phyloP scores from a whole-genome alignment of 2,113 vertebrate species.

The Scortum barcoo region DNA sequence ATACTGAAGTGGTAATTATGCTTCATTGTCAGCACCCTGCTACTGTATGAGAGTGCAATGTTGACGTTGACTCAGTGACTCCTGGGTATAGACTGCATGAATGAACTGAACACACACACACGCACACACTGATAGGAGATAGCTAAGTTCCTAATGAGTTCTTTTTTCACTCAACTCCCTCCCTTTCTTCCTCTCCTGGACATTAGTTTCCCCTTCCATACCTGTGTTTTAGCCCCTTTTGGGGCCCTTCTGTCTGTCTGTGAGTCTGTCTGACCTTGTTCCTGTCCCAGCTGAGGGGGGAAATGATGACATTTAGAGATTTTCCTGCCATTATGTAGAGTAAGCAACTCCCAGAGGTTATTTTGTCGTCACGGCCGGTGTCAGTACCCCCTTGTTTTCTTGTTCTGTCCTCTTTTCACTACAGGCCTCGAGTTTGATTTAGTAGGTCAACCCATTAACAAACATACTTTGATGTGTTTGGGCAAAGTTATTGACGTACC shows the following conservation, averaged over 20 bases:
- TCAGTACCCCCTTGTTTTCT: slow-evolving; percentile 22
- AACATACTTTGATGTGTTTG: slow-evolving; percentile 25
- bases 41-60: slow-evolving; percentile 12
- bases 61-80: slow-evolving; percentile 26
- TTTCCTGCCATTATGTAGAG: slow-evolving; percentile 78
- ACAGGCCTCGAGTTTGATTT: slow-evolving; percentile 18
- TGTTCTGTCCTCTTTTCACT: not conserved
- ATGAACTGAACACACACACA: slow-evolving; percentile 1
- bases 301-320: slow-evolving; percentile 74
- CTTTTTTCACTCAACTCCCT: not conserved
- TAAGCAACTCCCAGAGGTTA: slow-evolving; percentile 64
- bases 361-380: slow-evolving; percentile 39
- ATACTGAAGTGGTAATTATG: slow-evolving; percentile 32
- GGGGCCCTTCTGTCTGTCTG: slow-evolving; percentile 38
- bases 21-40: slow-evolving; percentile 21
- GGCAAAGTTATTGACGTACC: no score
- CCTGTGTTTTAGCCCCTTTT: slow-evolving; percentile 41
- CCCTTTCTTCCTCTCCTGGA: not conserved
- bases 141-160: slow-evolving; percentile 9
- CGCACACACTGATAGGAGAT: not conserved
- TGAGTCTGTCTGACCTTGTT: slow-evolving; percentile 74
- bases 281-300: slow-evolving; percentile 58
- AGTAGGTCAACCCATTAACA: slow-evolving; percentile 38
- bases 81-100: slow-evolving; percentile 2
- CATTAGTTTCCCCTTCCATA: slow-evolving; percentile 36